A percentile compares a stretch with the other conserved stretches of the same genome.
phyloP scores from a whole-genome alignment of 2,888 invertebrate species.

The Chymomyza procnemis region DNA sequence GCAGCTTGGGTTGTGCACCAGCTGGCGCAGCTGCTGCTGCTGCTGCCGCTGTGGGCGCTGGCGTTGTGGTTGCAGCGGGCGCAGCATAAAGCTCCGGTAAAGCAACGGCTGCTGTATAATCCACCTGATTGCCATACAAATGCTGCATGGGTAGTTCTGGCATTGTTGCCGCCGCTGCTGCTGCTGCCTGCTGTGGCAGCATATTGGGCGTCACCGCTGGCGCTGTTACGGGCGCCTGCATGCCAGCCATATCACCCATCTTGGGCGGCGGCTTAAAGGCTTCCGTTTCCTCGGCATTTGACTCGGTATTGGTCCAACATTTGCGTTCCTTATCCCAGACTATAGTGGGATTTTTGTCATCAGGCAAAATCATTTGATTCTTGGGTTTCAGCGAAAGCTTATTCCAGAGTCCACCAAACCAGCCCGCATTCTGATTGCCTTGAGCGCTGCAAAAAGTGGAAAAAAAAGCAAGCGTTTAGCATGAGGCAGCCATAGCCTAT shows the following conservation, averaged over 20 bases:
- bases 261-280: constrained; percentile 85
- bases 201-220: constrained; percentile 22
- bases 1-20: constrained; percentile 73
- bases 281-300: constrained; percentile 79
- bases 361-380: constrained; percentile 97
- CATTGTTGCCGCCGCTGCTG: constrained; percentile 20
- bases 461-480: too few species aligned
- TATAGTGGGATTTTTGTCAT: constrained; percentile 95
- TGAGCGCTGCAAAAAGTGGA: constrained; percentile 41
- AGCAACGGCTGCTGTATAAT: constrained; percentile 13
- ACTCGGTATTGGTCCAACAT: constrained; percentile 90
- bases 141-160: constrained; percentile 26
- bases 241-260: constrained; percentile 81
- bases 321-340: constrained; percentile 94
- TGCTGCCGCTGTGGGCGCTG: constrained; percentile 23
- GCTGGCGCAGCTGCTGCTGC: constrained; percentile 24
- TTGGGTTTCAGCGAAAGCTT: constrained; percentile 90
- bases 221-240: constrained; percentile 12
- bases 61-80: constrained; percentile 17
- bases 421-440: constrained; percentile 80
- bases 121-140: constrained; percentile 30
- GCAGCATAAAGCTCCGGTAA: constrained; percentile 1
- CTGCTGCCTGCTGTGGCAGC: constrained; percentile 11
- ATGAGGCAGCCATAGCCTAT: too few species aligned
- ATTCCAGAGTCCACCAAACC: constrained; percentile 93